Evolutionary conservation across 92 coral and sea anemone genomes (phyloP).

Genomic region (Epizoanthus fatuus): DNA sequence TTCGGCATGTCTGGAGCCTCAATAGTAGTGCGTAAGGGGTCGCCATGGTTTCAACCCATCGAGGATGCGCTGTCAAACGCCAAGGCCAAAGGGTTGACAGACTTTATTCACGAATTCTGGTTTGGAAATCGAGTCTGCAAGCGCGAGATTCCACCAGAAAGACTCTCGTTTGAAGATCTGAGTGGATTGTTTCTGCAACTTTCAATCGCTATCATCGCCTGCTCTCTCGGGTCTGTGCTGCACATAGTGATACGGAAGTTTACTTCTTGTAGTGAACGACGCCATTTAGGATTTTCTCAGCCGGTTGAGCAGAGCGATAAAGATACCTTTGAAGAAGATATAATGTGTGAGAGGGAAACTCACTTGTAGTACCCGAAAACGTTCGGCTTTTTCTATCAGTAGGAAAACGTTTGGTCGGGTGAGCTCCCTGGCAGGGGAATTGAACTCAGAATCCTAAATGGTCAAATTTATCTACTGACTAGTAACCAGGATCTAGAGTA

Average conservation of each 20-base stretch:
- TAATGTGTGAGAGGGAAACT: constrained; percentile 21
- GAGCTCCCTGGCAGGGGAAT: no score
- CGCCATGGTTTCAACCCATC: constrained; percentile 75
- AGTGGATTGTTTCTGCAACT: constrained; percentile 90
- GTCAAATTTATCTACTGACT: no score
- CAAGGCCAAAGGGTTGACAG: constrained; percentile 84
- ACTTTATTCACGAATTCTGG: constrained; percentile 87
- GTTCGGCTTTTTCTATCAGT: no score
- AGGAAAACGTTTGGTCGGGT: no score
- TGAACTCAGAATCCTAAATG: no score
- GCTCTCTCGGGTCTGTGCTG: constrained; percentile 70
- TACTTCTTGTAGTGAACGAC: neutral
- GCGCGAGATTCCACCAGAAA: constrained; percentile 78
- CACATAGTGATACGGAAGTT: constrained; percentile 41
- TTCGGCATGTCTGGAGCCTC: constrained; percentile 95
- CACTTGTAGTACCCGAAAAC: neutral
- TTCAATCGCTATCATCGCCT: constrained; percentile 82
- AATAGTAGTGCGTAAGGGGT: constrained; percentile 75
- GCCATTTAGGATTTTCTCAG: constrained; percentile 13
- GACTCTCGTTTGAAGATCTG: constrained; percentile 77
- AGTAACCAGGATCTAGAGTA: no score
- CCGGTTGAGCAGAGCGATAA: neutral
- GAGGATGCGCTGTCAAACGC: constrained; percentile 69
- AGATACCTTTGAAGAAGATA: neutral
- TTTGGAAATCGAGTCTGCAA: constrained; percentile 74